Evolutionary conservation across 2,797 vertebrate species (phyloP).

Genomic region (Pseudomugil gertrudae): DNA sequence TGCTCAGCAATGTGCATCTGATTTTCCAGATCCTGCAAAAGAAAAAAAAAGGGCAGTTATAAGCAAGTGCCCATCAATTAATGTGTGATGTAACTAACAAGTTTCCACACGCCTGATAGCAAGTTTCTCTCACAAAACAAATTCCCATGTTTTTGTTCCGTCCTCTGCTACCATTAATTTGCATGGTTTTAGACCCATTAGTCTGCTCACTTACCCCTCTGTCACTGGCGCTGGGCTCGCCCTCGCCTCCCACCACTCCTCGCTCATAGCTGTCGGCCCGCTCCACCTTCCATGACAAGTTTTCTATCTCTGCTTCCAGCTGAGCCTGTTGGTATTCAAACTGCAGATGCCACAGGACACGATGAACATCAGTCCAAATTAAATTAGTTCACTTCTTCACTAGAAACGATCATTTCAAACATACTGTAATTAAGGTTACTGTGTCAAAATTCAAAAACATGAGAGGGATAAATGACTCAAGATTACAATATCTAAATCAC

Average conservation of each 20-base stretch:
- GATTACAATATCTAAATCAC: not conserved
- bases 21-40: constrained; percentile 94
- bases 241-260: constrained; percentile 86
- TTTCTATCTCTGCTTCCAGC: constrained; percentile 98
- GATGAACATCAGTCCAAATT: not conserved
- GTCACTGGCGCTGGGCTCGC: constrained; percentile 83
- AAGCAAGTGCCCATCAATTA: not conserved
- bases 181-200: not conserved
- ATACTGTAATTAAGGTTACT: not conserved
- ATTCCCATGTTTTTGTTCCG: no score
- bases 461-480: not conserved
- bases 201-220: constrained; percentile 81
- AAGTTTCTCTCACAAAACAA: not conserved
- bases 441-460: not conserved
- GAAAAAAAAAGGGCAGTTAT: not conserved
- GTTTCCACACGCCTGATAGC: no score
- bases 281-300: constrained; percentile 99
- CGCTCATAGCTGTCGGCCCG: constrained; percentile 96
- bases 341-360: constrained; percentile 65
- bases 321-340: constrained; percentile 99
- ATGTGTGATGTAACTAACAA: not conserved
- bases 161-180: not conserved
- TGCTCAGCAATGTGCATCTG: constrained; percentile 99
- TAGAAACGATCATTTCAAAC: not conserved
- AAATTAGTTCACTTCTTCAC: not conserved